These are phyloP conservation scores for Alaudala cheleensis DNA, from an alignment of 2,113 vertebrate species.

Conservation along the genomic window DNA sequence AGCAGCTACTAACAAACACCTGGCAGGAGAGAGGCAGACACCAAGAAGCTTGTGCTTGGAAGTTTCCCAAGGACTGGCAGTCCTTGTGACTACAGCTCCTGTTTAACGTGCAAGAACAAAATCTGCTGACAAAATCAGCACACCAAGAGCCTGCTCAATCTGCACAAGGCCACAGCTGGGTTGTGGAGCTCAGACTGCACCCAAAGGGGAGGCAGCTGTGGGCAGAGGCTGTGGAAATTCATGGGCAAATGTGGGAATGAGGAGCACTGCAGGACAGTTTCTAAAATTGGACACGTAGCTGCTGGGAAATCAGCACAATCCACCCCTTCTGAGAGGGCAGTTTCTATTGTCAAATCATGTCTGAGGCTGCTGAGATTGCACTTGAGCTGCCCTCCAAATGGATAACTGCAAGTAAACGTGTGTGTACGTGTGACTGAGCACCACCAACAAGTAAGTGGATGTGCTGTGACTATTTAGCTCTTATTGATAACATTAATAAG, in stretches of 20 bases:
- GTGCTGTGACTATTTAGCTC: neutral
- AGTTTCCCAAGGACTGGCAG: neutral
- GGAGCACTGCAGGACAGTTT: neutral
- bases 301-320: neutral
- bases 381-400: neutral
- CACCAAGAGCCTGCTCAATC: neutral
- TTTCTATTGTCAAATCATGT: neutral
- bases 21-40: neutral
- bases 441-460: fast-evolving
- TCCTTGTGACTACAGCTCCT: fast-evolving
- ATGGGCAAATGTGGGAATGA: neutral
- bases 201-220: neutral
- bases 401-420: neutral
- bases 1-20: neutral
- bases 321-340: neutral
- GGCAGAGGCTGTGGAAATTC: fast-evolving
- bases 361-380: neutral
- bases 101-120: neutral
- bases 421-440: neutral
- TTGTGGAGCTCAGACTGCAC: neutral
- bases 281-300: neutral
- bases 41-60: neutral
- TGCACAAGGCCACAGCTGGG: neutral
- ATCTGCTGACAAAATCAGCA: neutral
- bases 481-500: neutral